A percentile compares a stretch with the other conserved stretches of the same genome.
phyloP scores from a whole-genome alignment of 2,113 vertebrate genomes.

The Neotoma lepida region DNA sequence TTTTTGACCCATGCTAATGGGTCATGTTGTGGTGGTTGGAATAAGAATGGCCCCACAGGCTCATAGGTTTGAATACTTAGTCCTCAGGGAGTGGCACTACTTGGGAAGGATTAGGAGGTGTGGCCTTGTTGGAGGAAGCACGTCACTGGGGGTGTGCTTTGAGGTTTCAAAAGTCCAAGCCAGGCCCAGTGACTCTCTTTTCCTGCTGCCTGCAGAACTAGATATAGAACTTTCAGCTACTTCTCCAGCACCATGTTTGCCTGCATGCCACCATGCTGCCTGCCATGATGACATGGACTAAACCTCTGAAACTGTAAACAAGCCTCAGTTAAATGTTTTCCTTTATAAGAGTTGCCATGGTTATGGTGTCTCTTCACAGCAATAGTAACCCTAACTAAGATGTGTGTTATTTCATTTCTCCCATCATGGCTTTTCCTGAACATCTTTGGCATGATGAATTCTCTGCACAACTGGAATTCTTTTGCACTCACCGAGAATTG shows the following conservation, averaged over 20 bases:
- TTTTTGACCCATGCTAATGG: too few species aligned
- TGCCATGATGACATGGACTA: background rate
- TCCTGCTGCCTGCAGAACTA: background rate
- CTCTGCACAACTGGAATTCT: background rate
- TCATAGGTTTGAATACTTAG: background rate
- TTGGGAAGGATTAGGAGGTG: background rate
- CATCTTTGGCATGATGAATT: too few species aligned
- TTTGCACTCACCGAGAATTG: background rate
- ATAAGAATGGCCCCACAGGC: background rate
- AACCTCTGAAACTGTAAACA: background rate
- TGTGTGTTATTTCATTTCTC: background rate
- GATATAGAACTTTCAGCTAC: background rate
- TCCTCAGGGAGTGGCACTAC: background rate
- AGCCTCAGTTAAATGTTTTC: background rate
- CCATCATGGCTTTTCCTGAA: background rate
- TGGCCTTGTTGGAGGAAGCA: background rate
- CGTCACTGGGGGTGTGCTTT: background rate
- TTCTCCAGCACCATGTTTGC: background rate
- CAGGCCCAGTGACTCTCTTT: background rate
- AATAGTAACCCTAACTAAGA: background rate
- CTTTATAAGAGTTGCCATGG: background rate
- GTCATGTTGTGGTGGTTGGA: background rate
- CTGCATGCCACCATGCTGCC: background rate
- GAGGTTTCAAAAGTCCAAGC: background rate
- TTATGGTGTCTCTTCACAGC: background rate